A percentile compares a stretch with the other conserved stretches of the same genome.
Evolutionary conservation across 2,113 vertebrate species (phyloP).

Genomic region (Sylvietta virens): DNA sequence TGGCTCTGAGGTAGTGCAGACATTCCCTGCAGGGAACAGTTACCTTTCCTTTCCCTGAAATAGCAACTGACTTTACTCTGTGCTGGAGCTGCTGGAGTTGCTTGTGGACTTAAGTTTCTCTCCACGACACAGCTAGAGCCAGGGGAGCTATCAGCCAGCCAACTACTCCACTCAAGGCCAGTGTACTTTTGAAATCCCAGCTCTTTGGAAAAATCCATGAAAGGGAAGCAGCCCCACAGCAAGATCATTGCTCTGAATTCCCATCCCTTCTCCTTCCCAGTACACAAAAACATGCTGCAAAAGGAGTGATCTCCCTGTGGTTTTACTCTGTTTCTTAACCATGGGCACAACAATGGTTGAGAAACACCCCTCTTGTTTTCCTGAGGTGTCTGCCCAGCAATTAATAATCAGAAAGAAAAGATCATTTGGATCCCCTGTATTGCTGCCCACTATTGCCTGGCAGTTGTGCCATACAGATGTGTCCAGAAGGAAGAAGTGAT

Average conservation of each 20-base stretch:
- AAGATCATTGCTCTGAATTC: neutral
- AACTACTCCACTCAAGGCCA: neutral
- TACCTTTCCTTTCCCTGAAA: conserved; percentile 74
- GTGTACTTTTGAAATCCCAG: conserved; percentile 33
- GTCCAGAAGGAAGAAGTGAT: neutral
- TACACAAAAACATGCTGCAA: neutral
- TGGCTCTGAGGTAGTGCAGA: conserved; percentile 63
- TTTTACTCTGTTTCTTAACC: neutral
- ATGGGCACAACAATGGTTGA: neutral
- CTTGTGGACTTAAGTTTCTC: neutral
- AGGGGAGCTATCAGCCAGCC: neutral
- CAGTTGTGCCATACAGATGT: neutral
- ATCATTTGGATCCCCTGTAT: neutral
- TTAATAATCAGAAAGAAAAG: neutral
- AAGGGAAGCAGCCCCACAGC: neutral
- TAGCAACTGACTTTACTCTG: conserved; percentile 66
- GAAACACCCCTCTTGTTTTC: neutral
- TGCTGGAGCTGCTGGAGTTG: neutral
- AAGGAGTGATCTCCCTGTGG: neutral
- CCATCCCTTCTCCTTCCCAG: neutral
- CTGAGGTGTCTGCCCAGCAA: neutral
- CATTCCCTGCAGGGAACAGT: conserved; percentile 54
- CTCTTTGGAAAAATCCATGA: neutral
- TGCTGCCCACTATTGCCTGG: neutral
- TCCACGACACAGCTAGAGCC: neutral